These are phyloP conservation scores for Sebastolobus altivelis DNA, from an alignment of 2,797 vertebrate genomes.

Conservation along the genomic window DNA sequence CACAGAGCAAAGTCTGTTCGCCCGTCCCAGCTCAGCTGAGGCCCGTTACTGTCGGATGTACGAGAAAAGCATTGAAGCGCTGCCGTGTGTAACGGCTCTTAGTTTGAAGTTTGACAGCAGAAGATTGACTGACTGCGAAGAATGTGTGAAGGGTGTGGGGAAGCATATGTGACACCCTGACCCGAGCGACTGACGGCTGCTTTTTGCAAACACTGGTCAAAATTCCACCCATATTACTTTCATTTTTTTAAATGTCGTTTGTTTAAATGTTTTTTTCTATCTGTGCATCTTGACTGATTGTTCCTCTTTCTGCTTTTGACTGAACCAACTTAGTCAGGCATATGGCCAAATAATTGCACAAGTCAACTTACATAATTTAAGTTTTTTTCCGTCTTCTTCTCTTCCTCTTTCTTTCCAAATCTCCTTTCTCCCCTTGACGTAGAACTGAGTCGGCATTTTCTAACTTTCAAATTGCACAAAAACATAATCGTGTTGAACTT, in stretches of 20 bases:
- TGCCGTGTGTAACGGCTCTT: constrained; percentile 24
- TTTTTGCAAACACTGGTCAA: constrained; percentile 15
- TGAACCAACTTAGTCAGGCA: constrained; percentile 12
- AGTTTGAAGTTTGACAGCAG: constrained; percentile 35
- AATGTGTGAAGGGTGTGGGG: constrained; percentile 19
- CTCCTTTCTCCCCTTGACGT: constrained; percentile 10
- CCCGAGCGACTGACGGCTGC: constrained; percentile 11
- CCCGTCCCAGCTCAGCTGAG: constrained; percentile 45
- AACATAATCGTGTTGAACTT: constrained; percentile 56
- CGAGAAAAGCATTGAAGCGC: constrained; percentile 35
- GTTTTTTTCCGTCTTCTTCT: constrained; percentile 10
- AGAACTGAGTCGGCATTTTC: constrained; percentile 52
- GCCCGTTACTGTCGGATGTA: constrained; percentile 40
- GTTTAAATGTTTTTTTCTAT: neutral
- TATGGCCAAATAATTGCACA: constrained; percentile 45
- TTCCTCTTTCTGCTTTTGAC: constrained; percentile 37
- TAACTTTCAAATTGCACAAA: constrained; percentile 48
- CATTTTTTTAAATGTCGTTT: neutral
- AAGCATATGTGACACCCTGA: constrained; percentile 14
- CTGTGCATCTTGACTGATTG: neutral
- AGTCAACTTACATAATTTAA: constrained; percentile 49
- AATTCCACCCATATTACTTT: neutral
- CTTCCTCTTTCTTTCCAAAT: constrained; percentile 51
- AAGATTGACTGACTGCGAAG: constrained; percentile 33
- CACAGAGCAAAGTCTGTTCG: constrained; percentile 49